Conservation (phyloP, 2,797 vertebrate species). For the Enteromius mattozi region DNA sequence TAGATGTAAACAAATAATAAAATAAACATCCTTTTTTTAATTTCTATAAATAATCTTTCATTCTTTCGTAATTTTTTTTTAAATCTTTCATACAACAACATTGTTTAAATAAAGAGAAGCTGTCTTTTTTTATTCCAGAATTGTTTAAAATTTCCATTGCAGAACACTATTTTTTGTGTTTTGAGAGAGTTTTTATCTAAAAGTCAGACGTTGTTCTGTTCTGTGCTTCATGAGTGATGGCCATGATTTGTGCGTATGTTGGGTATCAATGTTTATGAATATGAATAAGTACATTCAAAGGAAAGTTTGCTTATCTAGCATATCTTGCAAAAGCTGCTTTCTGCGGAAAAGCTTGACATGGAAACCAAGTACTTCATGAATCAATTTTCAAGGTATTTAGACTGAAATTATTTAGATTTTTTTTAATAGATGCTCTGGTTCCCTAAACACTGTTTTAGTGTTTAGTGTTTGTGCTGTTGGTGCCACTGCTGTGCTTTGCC, state of each 20-base stretch:
- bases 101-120: background rate
- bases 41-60: background rate
- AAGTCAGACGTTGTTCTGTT: background rate
- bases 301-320: background rate
- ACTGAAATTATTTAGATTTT: background rate
- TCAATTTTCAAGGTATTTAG: background rate
- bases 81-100: background rate
- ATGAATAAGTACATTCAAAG: background rate
- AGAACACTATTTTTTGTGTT: background rate
- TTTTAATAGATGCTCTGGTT: background rate
- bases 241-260: background rate
- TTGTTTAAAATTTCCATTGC: background rate
- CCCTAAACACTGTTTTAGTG: conserved; percentile 10
- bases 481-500: background rate
- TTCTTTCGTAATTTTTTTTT: background rate
- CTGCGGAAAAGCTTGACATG: background rate
- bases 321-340: background rate
- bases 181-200: background rate
- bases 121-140: background rate
- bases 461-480: background rate
- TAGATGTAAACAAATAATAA: background rate
- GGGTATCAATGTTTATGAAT: conserved; percentile 10
- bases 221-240: background rate
- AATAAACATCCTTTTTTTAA: background rate
- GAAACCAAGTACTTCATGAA: background rate